Conservation (phyloP, 2,797 vertebrate genomes). For the Chaetophractus vellerosus region DNA sequence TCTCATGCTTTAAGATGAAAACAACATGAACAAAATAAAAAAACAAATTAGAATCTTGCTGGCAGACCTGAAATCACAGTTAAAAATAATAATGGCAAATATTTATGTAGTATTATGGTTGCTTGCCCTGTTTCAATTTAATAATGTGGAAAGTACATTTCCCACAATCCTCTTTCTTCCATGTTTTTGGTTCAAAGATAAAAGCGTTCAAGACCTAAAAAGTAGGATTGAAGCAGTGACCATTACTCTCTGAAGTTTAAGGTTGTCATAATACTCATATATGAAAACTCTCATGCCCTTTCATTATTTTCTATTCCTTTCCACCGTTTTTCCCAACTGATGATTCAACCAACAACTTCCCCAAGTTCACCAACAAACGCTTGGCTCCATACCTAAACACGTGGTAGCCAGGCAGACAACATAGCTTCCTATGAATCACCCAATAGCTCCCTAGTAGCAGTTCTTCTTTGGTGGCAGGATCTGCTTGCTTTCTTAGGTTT, state of each 20-base stretch:
- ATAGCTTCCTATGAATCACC: neutral
- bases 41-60: neutral
- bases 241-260: neutral
- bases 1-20: neutral
- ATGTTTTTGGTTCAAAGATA: neutral
- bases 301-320: neutral
- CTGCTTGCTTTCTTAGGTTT: neutral
- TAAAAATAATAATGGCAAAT: neutral
- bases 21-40: neutral
- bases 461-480: neutral
- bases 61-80: neutral
- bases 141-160: no score
- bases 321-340: neutral
- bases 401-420: neutral
- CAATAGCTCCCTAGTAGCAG: neutral
- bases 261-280: neutral
- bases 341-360: no score
- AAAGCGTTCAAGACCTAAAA: neutral
- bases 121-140: no score
- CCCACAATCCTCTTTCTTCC: neutral
- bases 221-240: neutral
- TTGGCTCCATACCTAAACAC: neutral
- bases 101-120: neutral
- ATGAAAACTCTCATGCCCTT: neutral
- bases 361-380: neutral